These are phyloP conservation scores for Goniozus legneri DNA, from an alignment of 1,140 invertebrate genomes.

Conservation along the genomic window DNA sequence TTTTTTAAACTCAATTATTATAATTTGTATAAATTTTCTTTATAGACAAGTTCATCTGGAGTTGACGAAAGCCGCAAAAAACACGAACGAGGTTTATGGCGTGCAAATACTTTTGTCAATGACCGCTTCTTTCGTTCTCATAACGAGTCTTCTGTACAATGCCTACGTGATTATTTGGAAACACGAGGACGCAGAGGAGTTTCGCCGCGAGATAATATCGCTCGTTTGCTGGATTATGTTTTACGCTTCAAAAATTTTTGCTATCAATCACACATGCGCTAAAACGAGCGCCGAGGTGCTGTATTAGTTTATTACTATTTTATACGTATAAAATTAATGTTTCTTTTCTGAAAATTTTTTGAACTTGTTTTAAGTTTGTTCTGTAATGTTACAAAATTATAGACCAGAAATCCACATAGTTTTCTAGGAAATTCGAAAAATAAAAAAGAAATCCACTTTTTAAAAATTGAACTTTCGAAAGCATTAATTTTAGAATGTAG, in stretches of 20 bases:
- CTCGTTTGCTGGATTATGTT: slow-evolving; percentile 9
- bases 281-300: slow-evolving; percentile 15
- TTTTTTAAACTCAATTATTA: no score
- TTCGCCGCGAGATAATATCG: not conserved
- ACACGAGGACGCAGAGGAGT: rapidly evolving
- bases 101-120: slow-evolving; percentile 26
- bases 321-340: not conserved
- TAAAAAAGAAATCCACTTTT: no score
- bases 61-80: slow-evolving; percentile 19
- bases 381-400: no score
- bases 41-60: slow-evolving; percentile 35
- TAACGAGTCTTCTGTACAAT: slow-evolving; percentile 23
- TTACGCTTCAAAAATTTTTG: slow-evolving; percentile 11
- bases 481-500: no score
- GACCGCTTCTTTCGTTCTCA: slow-evolving; percentile 16
- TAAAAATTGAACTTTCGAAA: no score
- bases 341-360: no score
- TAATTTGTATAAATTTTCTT: no score
- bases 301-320: not conserved
- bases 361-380: no score
- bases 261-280: slow-evolving; percentile 17
- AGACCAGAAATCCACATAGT: no score
- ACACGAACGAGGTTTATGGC: slow-evolving; percentile 23
- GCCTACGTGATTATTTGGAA: slow-evolving; percentile 15
- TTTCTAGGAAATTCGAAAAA: no score